Percentiles rank a stretch among this genome's conserved stretches.
Evolutionary conservation across 2,888 invertebrate genomes (phyloP).

Genomic region (Dyspetes luteomarginatus): DNA sequence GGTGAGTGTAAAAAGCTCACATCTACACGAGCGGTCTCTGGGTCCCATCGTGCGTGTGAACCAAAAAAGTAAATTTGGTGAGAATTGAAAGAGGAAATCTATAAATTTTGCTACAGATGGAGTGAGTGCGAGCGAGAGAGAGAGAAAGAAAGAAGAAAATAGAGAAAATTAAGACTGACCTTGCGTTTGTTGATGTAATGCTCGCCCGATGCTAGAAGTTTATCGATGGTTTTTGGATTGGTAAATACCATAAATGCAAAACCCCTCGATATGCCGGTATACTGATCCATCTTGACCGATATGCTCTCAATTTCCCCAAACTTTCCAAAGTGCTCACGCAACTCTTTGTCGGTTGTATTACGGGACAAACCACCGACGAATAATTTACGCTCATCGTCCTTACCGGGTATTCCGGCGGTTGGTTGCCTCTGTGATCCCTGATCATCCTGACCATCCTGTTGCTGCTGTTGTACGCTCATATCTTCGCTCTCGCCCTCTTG

Average conservation of each 20-base stretch:
- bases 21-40: slow-evolving; percentile 34
- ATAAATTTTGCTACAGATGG: neutral
- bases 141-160: slow-evolving; percentile 10
- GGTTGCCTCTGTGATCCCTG: slow-evolving; percentile 76
- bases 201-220: slow-evolving; percentile 84
- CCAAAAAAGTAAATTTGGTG: slow-evolving; percentile 3
- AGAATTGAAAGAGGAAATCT: slow-evolving; percentile 1
- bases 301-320: slow-evolving; percentile 87
- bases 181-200: slow-evolving; percentile 87
- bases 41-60: slow-evolving; percentile 29
- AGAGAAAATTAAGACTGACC: slow-evolving; percentile 71
- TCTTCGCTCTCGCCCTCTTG: slow-evolving; percentile 74
- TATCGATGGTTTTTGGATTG: slow-evolving; percentile 85
- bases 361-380: slow-evolving; percentile 88
- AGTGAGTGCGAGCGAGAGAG: slow-evolving; percentile 10
- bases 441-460: slow-evolving; percentile 70
- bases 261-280: slow-evolving; percentile 87
- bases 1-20: slow-evolving; percentile 63
- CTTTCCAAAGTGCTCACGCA: slow-evolving; percentile 87
- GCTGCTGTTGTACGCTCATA: slow-evolving; percentile 66
- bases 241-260: slow-evolving; percentile 88
- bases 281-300: slow-evolving; percentile 87
- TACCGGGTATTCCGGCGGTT: slow-evolving; percentile 82
- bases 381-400: slow-evolving; percentile 86
- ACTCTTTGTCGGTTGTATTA: slow-evolving; percentile 86